phyloP scores from a whole-genome alignment of 2,113 vertebrate genomes.

The Pteronura brasiliensis region DNA sequence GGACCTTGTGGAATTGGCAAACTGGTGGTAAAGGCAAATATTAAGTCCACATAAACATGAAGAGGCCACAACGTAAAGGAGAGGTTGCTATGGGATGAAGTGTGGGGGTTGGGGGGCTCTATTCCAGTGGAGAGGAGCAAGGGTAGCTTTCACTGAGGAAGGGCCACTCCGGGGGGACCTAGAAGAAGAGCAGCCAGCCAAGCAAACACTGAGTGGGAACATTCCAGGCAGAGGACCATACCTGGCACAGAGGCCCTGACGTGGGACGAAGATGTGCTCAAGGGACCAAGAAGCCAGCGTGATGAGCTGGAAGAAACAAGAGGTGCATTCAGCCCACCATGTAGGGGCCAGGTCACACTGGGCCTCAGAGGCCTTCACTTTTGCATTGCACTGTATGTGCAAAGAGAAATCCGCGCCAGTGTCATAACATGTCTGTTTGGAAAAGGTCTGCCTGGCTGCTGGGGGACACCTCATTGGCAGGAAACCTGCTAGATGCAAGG shows the following conservation, averaged over 20 bases:
- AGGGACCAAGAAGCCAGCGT: not conserved
- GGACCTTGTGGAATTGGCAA: not conserved
- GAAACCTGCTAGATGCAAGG: not conserved
- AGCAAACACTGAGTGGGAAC: too few species aligned
- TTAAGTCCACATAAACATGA: not conserved
- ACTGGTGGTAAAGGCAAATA: not conserved
- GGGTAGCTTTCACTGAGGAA: not conserved
- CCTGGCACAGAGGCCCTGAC: not conserved
- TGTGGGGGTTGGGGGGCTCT: accelerated
- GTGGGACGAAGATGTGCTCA: not conserved
- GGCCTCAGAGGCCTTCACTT: accelerated
- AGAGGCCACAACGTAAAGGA: not conserved
- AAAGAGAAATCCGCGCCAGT: not conserved
- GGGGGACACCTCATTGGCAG: not conserved
- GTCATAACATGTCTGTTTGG: accelerated
- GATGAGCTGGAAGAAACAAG: not conserved
- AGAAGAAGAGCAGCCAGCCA: not conserved
- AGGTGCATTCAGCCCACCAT: not conserved
- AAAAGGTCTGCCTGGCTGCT: not conserved
- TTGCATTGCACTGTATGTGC: accelerated
- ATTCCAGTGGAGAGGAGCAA: not conserved
- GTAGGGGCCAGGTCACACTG: not conserved
- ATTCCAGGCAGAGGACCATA: not conserved
- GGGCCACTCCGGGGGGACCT: too few species aligned
- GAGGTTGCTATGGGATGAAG: not conserved